Percentiles rank a stretch among this genome's conserved stretches.
These are phyloP conservation scores for Sinopyrophorus schimmeli DNA, from an alignment of 2,888 invertebrate genomes.

Conservation along the genomic window DNA sequence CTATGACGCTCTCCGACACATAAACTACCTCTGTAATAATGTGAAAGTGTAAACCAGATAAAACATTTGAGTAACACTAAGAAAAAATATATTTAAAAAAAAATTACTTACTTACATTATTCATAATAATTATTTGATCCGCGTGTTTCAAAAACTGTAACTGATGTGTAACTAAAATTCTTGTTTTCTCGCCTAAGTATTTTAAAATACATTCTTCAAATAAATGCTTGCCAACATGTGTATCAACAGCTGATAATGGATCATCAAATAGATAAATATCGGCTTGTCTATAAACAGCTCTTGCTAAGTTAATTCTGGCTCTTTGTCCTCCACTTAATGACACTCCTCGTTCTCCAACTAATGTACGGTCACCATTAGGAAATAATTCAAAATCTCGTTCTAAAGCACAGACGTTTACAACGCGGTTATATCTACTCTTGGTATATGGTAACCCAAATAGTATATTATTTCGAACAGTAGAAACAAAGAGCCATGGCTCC, in stretches of 20 bases:
- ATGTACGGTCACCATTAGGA: slow-evolving; percentile 71
- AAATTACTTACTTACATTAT: slow-evolving; percentile 56
- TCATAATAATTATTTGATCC: slow-evolving; percentile 66
- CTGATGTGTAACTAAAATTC: slow-evolving; percentile 83
- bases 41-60: no score
- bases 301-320: slow-evolving; percentile 75
- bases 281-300: slow-evolving; percentile 77
- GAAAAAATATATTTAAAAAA: not conserved
- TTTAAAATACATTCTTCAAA: slow-evolving; percentile 72
- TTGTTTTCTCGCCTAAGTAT: slow-evolving; percentile 63
- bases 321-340: slow-evolving; percentile 80
- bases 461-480: slow-evolving; percentile 76
- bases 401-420: slow-evolving; percentile 66
- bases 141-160: slow-evolving; percentile 74
- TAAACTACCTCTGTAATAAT: no score
- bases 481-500: slow-evolving; percentile 78
- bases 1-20: no score
- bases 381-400: slow-evolving; percentile 70
- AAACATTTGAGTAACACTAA: not conserved
- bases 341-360: slow-evolving; percentile 78
- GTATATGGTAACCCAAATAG: slow-evolving; percentile 72
- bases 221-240: slow-evolving; percentile 73
- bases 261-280: slow-evolving; percentile 80
- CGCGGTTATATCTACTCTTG: slow-evolving; percentile 55
- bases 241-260: slow-evolving; percentile 78